Evolutionary conservation across 2,888 invertebrate genomes (phyloP), one percentile per base, ranked within the genome.

Genomic region (Oegoconia quadripuncta): DNA sequence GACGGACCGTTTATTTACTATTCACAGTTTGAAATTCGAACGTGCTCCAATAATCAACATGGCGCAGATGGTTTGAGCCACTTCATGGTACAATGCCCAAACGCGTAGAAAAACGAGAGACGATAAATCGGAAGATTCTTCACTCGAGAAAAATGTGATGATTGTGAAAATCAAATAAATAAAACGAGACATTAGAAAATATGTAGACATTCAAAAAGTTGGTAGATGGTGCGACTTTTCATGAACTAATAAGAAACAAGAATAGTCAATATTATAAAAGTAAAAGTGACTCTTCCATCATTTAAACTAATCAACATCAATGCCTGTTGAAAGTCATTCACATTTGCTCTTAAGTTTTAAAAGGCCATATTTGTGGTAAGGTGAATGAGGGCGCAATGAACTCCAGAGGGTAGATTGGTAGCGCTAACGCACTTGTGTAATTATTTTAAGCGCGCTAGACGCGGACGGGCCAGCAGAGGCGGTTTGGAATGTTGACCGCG

Each of bases 391-490:
- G 67, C 55, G 59, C 72, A 75, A 70, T 59, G 74, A 78, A 71
- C 75, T 72, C 48, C 53, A 53, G 59, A 65, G 72, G 72, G 72
- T 67, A 62, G 67, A n/a, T n/a, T n/a, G 42, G 56, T 64, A 56
- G 52, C 48, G 42, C 58, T 55, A 53, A 55, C 64, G 65, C 83
- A 86, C 84, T 84, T 83, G 80, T 80, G 74, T 82, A 81, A 83
- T 84, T 83, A 87, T 83, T 83, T 81, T 80, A 78, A 82, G 83
- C 74, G 55, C 63, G 62, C 72, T 75, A 74, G 74, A 74, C 68
- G 66, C 65, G 53, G 56, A 68, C 70, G 64, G 52, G 70, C 68
- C 74, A 75, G 80, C 76, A 67, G 63, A 63, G 59, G 59, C 69
- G 52, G 56, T 45, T 49, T 63, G 79, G 82, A 80, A 83, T 82